Percentiles rank a stretch among this genome's conserved stretches.
Evolutionary conservation across 2,888 invertebrate species (phyloP).

Genomic region (Dilophus febrilis): DNA sequence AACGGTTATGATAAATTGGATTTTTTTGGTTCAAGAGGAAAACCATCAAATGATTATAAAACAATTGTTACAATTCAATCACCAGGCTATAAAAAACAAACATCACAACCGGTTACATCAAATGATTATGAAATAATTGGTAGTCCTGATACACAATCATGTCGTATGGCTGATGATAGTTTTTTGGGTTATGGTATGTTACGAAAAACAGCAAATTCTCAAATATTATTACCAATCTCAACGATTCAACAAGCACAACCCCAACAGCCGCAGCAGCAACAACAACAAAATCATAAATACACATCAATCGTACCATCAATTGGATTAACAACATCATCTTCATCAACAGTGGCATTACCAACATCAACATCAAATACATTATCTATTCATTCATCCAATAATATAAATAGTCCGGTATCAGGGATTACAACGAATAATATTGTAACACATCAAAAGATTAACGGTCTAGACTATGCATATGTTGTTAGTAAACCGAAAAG

Average conservation of each 20-base stretch:
- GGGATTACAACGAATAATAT: slow-evolving; percentile 4
- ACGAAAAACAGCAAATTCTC: slow-evolving; percentile 32
- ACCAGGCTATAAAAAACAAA: slow-evolving; percentile 22
- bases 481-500: slow-evolving; percentile 73
- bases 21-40: slow-evolving; percentile 61
- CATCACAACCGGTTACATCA: slow-evolving; percentile 30
- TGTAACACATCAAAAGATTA: slow-evolving; percentile 51
- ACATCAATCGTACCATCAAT: too few relatives aligned
- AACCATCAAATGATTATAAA: slow-evolving; percentile 46
- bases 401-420: slow-evolving; percentile 9
- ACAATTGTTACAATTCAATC: slow-evolving; percentile 47
- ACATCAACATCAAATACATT: slow-evolving; percentile 2
- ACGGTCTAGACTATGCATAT: slow-evolving; percentile 64
- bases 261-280: slow-evolving; percentile 33
- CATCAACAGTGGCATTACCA: too few relatives aligned
- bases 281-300: too few relatives aligned
- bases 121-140: slow-evolving; percentile 66
- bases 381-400: slow-evolving; percentile 5
- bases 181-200: slow-evolving; percentile 66
- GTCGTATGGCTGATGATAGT: slow-evolving; percentile 60
- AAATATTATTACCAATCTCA: too few relatives aligned
- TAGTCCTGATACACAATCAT: slow-evolving; percentile 43
- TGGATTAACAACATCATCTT: background rate
- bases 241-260: slow-evolving; percentile 26
- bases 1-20: slow-evolving; percentile 62